Base-by-base conservation (phyloP, 2,797 vertebrate genomes). In the Rhyacichthys aspro region DNA sequence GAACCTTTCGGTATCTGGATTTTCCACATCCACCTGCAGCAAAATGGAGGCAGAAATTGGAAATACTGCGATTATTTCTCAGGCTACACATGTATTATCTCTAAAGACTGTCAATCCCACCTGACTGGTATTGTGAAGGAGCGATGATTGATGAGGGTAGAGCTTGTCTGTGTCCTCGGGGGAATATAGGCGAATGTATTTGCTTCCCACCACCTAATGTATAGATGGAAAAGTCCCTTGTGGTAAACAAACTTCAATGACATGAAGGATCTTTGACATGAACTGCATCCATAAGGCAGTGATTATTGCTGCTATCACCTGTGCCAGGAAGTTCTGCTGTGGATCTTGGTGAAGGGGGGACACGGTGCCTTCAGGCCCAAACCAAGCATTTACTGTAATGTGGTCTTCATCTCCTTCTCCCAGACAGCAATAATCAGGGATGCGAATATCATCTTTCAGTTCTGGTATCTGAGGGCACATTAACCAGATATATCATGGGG, bases 321-420 rank as follows among this genome's bases (percentile, higher is more conserved):
- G 98, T 3, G 90, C 94, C 68, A 99, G 86, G 69, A 99, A 95
- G 83, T 99, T 99, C 69, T 98, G 95, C 81, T 99, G 95, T 10
- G 98, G 96, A 79, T 99, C 98, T 53, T 99, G 98, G 78, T 99
- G 98, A 28, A 99, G 94, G 1, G 98, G 98, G 17, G 98, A 99
- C 39, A 99, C 55, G 0, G 98, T 99, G 18, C 95, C 96, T 33
- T 72, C 74, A 9, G 98, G 97, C 11, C 98, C 98, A 52, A 98
- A 96, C 97, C 97, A 99, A 5, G 96, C 97, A 0, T 98, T 99
- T 3, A 98, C 90, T 7, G 96, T 98, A 39, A 99, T 98, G 49
- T 96, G 76, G 0, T 99, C 97, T 56, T 98, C 96, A 7, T 97
- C 95, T 8, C 89, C 93, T 7, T 95, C 78, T 0, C 98, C 96